These are phyloP conservation scores for Rana temporaria DNA, from an alignment of 2,113 vertebrate genomes.

Conservation along the genomic window DNA sequence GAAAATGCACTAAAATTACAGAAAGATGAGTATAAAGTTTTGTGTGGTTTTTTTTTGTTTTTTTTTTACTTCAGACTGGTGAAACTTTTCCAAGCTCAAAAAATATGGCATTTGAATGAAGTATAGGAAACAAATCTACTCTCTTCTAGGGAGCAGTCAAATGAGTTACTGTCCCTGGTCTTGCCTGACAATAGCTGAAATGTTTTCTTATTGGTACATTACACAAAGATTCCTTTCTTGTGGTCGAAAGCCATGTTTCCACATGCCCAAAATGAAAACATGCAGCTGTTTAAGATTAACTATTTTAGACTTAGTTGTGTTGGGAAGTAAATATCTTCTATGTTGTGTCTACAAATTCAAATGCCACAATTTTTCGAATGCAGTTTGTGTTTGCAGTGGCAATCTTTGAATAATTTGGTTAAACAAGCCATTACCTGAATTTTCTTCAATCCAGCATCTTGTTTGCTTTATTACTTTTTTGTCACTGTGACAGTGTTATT, in stretches of 20 bases:
- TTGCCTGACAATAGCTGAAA: slow-evolving; percentile 10
- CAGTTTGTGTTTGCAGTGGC: not conserved
- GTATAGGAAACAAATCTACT: not conserved
- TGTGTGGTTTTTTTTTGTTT: too few species aligned
- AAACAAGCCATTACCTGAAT: not conserved
- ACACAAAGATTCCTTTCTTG: slow-evolving; percentile 36
- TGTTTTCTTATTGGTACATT: not conserved
- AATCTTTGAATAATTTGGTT: not conserved
- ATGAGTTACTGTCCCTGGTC: not conserved
- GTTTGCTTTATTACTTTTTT: not conserved
- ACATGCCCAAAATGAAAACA: slow-evolving; percentile 40
- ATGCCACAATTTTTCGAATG: not conserved
- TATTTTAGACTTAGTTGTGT: not conserved
- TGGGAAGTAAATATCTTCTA: not conserved
- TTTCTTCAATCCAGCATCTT: not conserved
- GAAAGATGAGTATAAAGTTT: too few species aligned
- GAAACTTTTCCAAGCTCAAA: not conserved
- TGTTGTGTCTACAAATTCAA: slow-evolving; percentile 26
- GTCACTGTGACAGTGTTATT: not conserved
- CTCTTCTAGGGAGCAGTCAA: not conserved
- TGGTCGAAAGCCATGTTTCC: not conserved
- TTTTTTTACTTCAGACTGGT: too few species aligned
- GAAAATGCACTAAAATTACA: too few species aligned
- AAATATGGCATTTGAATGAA: not conserved
- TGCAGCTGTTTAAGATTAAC: not conserved